Base-by-base conservation (phyloP, 2,888 invertebrate species). In the Venustoraphidia nigricollis region DNA sequence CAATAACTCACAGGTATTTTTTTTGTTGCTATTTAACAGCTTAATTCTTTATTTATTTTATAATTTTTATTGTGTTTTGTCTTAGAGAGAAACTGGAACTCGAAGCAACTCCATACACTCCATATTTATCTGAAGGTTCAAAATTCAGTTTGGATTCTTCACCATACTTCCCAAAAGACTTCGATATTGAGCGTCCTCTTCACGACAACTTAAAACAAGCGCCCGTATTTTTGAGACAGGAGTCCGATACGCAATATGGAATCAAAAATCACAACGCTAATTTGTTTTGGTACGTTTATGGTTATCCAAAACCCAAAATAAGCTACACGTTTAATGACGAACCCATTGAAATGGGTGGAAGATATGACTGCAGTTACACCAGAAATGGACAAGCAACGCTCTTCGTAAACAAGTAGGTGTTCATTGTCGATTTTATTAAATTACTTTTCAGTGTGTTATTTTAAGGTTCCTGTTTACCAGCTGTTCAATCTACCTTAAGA, bases 301-400 rank as follows among this genome's bases (percentile, higher is more conserved):
- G 95, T 0, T 94, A 93, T 68, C 97, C 97, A 0, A 92, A 93
- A 64, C 97, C 97, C 3, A 86, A 82, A 63, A 86, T 96, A 78
- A 77, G 79, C 4, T 96, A 88, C 70, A 86, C 81, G 63, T 91
- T 87, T 69, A 84, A 92, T 59, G 90, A 87, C 55, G 79, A 85
- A 58, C 72, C 79, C 0, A 81, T 92, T 46, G 85, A 89, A 57
- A 75, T 82, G 49, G 90, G 90, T 0, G 91, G 90, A 10, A 68
- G 88, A 50, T 92, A 86, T 61, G 89, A 89, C 60, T 82, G 79
- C 66, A 90, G 87, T 57, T 89, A 92, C 61, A 87, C 90, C 0
- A 79, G 92, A 56, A 90, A 89, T 58, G 92, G 92, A 9, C 90
- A 92, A 64, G 90, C 90, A 0, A 88, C 90, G 1, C 70, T 93